Conservation (phyloP, 1,140 invertebrate genomes). For the Cyclina sinensis region DNA sequence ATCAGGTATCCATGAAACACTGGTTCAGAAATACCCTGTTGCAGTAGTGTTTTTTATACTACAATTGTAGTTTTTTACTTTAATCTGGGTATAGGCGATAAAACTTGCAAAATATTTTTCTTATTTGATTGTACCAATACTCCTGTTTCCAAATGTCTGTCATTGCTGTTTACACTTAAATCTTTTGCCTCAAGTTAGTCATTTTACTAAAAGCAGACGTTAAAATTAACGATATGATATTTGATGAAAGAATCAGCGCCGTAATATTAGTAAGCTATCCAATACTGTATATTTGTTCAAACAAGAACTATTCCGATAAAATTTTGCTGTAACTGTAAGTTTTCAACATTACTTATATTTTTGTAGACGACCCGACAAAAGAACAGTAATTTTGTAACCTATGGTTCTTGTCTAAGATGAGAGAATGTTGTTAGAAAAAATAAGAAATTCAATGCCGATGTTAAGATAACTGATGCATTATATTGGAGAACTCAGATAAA, state of each 20-base stretch:
- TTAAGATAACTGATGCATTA: background rate
- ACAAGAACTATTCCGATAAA: constrained; percentile 2
- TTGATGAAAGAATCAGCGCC: constrained; percentile 43
- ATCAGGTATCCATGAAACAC: too few species aligned
- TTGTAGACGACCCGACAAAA: background rate
- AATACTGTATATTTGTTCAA: background rate
- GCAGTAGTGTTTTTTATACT: too few species aligned
- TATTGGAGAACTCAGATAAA: constrained; percentile 14
- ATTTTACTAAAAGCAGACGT: background rate
- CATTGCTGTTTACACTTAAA: constrained; percentile 45
- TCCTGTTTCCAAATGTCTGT: too few species aligned
- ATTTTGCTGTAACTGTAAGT: constrained; percentile 32
- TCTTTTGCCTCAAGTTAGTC: background rate
- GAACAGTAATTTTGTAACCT: constrained; percentile 26
- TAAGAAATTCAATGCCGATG: background rate
- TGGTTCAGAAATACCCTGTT: too few species aligned
- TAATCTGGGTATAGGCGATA: too few species aligned
- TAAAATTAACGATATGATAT: background rate
- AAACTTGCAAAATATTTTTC: too few species aligned
- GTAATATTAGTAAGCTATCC: background rate
- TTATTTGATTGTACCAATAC: too few species aligned
- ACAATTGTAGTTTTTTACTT: too few species aligned
- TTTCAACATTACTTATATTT: background rate
- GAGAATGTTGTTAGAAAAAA: constrained; percentile 43
- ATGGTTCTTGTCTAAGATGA: background rate